phyloP scores from a whole-genome alignment of 92 coral and sea anemone genomes.

The Bergia puertoricense region DNA sequence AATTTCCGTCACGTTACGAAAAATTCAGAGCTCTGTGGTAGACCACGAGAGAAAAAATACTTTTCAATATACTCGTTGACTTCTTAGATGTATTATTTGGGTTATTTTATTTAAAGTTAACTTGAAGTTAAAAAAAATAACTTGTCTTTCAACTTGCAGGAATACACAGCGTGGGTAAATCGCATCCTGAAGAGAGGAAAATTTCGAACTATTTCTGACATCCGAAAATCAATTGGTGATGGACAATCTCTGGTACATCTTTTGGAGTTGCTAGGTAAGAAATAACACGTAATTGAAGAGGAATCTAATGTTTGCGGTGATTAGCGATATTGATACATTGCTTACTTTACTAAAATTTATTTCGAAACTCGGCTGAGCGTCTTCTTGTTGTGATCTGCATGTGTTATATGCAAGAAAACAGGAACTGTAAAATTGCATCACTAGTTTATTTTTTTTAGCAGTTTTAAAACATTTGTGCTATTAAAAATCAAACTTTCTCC shows the following conservation, averaged over 20 bases:
- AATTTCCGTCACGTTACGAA: slow-evolving; percentile 14
- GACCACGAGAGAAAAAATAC: neutral
- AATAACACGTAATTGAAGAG: slow-evolving; percentile 15
- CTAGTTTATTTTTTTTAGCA: neutral
- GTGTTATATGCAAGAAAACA: neutral
- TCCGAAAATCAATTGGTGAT: slow-evolving; percentile 91
- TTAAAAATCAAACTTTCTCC: neutral
- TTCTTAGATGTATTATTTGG: neutral
- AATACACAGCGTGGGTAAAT: slow-evolving; percentile 90
- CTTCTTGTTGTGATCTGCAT: neutral
- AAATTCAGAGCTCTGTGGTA: neutral
- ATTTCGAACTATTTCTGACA: slow-evolving; percentile 77
- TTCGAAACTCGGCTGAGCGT: neutral
- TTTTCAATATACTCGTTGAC: neutral
- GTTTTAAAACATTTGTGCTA: neutral
- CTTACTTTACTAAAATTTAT: neutral
- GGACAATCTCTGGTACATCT: slow-evolving; percentile 88
- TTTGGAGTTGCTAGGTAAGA: slow-evolving; percentile 84
- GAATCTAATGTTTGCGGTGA: slow-evolving; percentile 17
- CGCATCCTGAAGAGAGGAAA: slow-evolving; percentile 74
- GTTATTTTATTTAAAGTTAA: neutral
- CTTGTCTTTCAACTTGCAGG: slow-evolving; percentile 55
- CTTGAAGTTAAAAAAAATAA: neutral
- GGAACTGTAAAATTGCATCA: neutral
- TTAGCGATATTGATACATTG: slow-evolving; percentile 31